A percentile compares a stretch with the other conserved stretches of the same genome.
phyloP scores from a whole-genome alignment of 2,888 invertebrate genomes.

The Sinodicranocentrus sp. region DNA sequence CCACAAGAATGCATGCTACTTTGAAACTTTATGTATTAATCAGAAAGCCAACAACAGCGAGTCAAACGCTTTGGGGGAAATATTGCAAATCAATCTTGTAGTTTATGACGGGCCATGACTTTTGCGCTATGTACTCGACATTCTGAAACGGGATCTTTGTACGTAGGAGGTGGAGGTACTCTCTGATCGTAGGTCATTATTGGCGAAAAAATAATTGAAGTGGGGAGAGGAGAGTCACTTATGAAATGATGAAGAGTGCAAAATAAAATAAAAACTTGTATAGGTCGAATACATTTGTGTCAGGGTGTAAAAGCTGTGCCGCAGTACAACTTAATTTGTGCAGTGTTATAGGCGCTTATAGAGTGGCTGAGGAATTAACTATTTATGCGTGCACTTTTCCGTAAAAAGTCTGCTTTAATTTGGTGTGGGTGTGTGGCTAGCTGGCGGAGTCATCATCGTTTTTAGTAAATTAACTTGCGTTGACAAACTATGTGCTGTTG shows the following conservation, averaged over 20 bases:
- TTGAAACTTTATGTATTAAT: conserved; percentile 4
- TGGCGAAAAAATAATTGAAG: conserved; percentile 3
- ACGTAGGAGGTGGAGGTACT: no score
- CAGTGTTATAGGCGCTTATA: no score
- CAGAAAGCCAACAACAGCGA: background rate
- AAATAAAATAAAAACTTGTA: no score
- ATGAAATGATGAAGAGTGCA: no score
- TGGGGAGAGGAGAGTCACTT: no score
- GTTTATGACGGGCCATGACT: no score
- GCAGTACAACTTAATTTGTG: background rate
- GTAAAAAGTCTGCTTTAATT: conserved; percentile 23
- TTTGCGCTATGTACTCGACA: background rate
- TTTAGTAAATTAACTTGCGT: background rate
- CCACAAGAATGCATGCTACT: background rate
- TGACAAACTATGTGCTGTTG: no score
- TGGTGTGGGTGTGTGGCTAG: conserved; percentile 33
- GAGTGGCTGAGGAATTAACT: conserved; percentile 34
- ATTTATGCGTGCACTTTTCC: conserved; percentile 37
- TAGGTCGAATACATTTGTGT: no score
- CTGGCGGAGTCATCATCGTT: background rate
- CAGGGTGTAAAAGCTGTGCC: background rate
- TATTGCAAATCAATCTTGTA: background rate
- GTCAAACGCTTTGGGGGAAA: background rate
- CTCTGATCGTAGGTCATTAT: conserved; percentile 19
- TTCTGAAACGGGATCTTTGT: no score